phyloP scores from a whole-genome alignment of 2,888 invertebrate species.

The Phragmatobia fuliginosa region DNA sequence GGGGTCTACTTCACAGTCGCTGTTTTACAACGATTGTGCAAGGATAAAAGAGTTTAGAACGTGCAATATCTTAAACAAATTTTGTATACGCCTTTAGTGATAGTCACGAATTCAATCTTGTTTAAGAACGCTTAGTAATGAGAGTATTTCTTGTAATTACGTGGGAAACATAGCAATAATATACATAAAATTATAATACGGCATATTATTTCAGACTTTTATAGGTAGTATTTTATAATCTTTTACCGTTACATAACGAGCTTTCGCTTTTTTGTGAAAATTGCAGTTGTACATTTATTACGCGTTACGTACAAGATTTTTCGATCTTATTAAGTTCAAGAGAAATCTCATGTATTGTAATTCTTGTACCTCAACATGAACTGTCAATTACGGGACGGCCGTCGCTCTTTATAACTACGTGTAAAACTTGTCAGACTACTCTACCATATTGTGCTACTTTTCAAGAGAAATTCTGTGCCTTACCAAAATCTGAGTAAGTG shows the following conservation, averaged over 20 bases:
- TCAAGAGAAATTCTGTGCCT: conserved; percentile 52
- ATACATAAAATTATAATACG: conserved; percentile 40
- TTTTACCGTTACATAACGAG: conserved; percentile 43
- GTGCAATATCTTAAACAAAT: conserved; percentile 58
- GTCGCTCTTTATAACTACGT: conserved; percentile 50
- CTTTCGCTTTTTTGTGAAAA: conserved; percentile 49
- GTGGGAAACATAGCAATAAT: conserved; percentile 49
- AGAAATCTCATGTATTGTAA: conserved; percentile 42
- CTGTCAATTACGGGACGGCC: conserved; percentile 51
- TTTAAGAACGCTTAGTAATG: conserved; percentile 50
- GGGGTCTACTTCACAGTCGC: conserved; percentile 28
- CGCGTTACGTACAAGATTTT: conserved; percentile 31
- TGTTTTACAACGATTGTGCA: conserved; percentile 50
- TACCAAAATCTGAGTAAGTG: conserved; percentile 49
- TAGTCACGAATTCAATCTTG: conserved; percentile 68
- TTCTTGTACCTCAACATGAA: conserved; percentile 39
- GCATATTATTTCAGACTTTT: conserved; percentile 34
- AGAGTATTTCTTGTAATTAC: conserved; percentile 51
- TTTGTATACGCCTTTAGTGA: conserved; percentile 59
- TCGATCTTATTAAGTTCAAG: conserved; percentile 36
- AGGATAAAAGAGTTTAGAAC: conserved; percentile 55
- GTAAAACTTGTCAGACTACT: conserved; percentile 50
- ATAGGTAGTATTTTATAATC: conserved; percentile 33
- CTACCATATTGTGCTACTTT: conserved; percentile 46
- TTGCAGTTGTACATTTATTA: conserved; percentile 37